A percentile compares a stretch with the other conserved stretches of the same genome.
Conservation (phyloP, 2,888 invertebrate genomes). For the Steromphala cineraria region DNA sequence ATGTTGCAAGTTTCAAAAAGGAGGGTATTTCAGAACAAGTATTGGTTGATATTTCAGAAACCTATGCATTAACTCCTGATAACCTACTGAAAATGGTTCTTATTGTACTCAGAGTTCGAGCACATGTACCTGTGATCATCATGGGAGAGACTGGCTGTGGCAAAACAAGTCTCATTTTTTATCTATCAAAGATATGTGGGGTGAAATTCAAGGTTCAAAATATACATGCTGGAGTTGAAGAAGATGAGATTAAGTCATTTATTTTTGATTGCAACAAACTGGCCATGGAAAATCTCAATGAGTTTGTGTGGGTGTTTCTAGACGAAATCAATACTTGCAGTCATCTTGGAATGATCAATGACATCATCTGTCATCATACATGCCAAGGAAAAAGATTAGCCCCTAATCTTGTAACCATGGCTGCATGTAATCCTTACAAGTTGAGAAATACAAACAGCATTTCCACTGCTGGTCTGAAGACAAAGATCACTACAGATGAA, state of each 20-base stretch:
- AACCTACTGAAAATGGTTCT: constrained; percentile 59
- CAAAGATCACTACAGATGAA: constrained; percentile 49
- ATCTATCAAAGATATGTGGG: constrained; percentile 46
- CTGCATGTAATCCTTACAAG: constrained; percentile 60
- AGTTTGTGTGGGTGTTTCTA: constrained; percentile 51
- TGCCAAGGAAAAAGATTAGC: constrained; percentile 42
- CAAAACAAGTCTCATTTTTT: constrained; percentile 56
- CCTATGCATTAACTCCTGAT: constrained; percentile 56
- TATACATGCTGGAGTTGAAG: constrained; percentile 54
- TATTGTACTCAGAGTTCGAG: constrained; percentile 46
- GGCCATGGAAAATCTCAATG: constrained; percentile 24
- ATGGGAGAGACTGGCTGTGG: constrained; percentile 67
- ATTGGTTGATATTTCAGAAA: constrained; percentile 25
- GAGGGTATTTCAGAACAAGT: neutral
- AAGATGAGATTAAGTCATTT: constrained; percentile 33
- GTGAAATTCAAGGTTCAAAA: constrained; percentile 45
- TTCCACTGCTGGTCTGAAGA: constrained; percentile 48
- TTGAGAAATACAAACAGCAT: constrained; percentile 40
- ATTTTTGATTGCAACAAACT: constrained; percentile 29
- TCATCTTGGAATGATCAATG: constrained; percentile 47
- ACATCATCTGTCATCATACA: constrained; percentile 48
- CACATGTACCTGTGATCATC: constrained; percentile 51
- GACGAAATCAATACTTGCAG: constrained; percentile 62
- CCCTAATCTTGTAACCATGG: constrained; percentile 50
- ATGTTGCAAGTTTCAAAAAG: constrained; percentile 1